Base-by-base conservation (phyloP, 2,888 invertebrate genomes). In the Lepidocyrtoides sp. region DNA sequence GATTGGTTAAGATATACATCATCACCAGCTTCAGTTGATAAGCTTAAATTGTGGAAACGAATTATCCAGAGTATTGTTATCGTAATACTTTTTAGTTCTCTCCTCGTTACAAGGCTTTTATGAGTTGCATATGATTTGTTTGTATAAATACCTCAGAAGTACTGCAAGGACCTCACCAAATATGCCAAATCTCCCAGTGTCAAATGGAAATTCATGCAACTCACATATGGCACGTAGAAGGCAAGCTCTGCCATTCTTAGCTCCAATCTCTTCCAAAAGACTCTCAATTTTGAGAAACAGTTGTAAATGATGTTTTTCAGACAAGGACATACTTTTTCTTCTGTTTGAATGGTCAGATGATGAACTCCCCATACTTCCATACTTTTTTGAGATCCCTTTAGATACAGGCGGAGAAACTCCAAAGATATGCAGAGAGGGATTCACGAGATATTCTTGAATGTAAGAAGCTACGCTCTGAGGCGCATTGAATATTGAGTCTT, bases 181-280 rank as follows among this genome's bases (percentile, higher is more conserved):
- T 2, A 89, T 32, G 0, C 89, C 89, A 36, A 57, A 77, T n/a
- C 51, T 60, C 51, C 89, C 89, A 17, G 44, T 77, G 14, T 83
- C 63, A 23, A 89, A 89, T 0, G 77, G 89, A 29, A 63, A 89
- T 20, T 89, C 89, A n/a, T 89, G 60, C 29, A 84, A 14, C 20
- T 89, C 89, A 23, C 89, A 89, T 63, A 89, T 89, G 12, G 89
- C 77, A n/a, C 89, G 83, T 17, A 89, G 83, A 14, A 89, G 41
- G 36, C 89, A 89, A 5, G 89, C 44, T 20, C 23, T 75, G 14
- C 89, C 89, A 51, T 84, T 63, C 5, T 51, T 66, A 8, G 44
- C 83, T 10, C 89, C 89, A 77, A 14, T 12, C 26, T 89, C 60
- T 48, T 89, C 89, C 60, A 89, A 51, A 14, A 84, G n/a, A 0